A percentile compares a stretch with the other conserved stretches of the same genome.
These are phyloP conservation scores for Panurus biarmicus DNA, from an alignment of 2,113 vertebrate species.

Conservation along the genomic window DNA sequence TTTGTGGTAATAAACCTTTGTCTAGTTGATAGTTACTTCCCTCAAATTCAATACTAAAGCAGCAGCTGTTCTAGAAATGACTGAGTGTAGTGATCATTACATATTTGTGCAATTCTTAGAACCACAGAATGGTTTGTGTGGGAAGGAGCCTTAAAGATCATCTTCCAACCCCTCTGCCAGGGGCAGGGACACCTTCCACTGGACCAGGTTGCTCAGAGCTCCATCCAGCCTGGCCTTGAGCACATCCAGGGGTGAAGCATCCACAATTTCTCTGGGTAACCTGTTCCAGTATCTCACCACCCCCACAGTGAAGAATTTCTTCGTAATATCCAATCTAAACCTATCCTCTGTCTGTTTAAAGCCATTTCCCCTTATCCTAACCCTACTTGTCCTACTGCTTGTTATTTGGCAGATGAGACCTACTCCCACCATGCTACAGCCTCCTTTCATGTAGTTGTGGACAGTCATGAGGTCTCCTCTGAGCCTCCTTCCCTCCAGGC, in stretches of 20 bases:
- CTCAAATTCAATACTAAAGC: not conserved
- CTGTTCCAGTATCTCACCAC: not conserved
- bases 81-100: not conserved
- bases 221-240: not conserved
- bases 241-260: not conserved
- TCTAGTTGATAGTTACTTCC: not conserved
- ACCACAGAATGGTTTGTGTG: not conserved
- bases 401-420: not conserved
- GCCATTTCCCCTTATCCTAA: not conserved
- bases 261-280: not conserved
- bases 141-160: not conserved
- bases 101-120: not conserved
- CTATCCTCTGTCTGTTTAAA: not conserved
- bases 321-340: not conserved
- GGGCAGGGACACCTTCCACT: not conserved
- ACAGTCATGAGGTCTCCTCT: not conserved
- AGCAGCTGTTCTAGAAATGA: not conserved
- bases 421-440: not conserved
- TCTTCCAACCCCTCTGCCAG: not conserved
- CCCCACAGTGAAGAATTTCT: not conserved
- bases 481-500: not conserved
- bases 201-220: not conserved
- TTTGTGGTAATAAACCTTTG: not conserved
- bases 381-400: not conserved
- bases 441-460: not conserved